Conservation (phyloP, 2,888 invertebrate species). For the Idaea straminata region DNA sequence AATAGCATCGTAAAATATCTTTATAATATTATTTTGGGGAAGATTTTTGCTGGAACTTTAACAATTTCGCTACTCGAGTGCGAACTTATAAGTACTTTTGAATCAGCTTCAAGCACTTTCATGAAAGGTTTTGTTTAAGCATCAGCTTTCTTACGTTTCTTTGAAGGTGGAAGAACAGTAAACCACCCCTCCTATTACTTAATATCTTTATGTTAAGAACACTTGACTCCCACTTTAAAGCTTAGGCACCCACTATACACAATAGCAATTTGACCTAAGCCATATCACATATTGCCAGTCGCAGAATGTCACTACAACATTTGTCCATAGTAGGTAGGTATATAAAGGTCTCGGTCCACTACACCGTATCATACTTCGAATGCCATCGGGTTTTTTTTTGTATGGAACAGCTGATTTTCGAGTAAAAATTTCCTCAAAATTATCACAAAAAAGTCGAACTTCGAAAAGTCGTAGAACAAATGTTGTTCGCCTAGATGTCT, state of each 20-base stretch:
- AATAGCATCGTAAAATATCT: slow-evolving; percentile 49
- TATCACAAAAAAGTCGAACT: too few relatives aligned
- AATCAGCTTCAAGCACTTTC: slow-evolving; percentile 35
- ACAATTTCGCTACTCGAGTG: slow-evolving; percentile 42
- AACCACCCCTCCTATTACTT: not conserved
- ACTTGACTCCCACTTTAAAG: not conserved
- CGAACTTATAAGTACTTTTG: slow-evolving; percentile 32
- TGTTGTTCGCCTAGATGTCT: too few relatives aligned
- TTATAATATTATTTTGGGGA: slow-evolving; percentile 45
- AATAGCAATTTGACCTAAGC: not conserved
- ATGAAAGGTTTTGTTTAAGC: slow-evolving; percentile 31
- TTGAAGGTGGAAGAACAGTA: slow-evolving; percentile 3
- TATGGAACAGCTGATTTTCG: too few relatives aligned
- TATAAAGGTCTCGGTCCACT: too few relatives aligned
- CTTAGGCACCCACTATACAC: not conserved
- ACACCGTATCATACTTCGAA: too few relatives aligned
- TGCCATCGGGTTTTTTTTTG: too few relatives aligned
- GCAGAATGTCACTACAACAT: not conserved
- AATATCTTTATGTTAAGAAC: not conserved
- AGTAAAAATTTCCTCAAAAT: too few relatives aligned
- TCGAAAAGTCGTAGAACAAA: too few relatives aligned
- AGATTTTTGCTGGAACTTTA: slow-evolving; percentile 47
- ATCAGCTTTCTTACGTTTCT: slow-evolving; percentile 30
- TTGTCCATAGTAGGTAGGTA: not conserved
- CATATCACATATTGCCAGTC: not conserved